phyloP scores from a whole-genome alignment of 2,113 vertebrate genomes.

The Pungitius pungitius region DNA sequence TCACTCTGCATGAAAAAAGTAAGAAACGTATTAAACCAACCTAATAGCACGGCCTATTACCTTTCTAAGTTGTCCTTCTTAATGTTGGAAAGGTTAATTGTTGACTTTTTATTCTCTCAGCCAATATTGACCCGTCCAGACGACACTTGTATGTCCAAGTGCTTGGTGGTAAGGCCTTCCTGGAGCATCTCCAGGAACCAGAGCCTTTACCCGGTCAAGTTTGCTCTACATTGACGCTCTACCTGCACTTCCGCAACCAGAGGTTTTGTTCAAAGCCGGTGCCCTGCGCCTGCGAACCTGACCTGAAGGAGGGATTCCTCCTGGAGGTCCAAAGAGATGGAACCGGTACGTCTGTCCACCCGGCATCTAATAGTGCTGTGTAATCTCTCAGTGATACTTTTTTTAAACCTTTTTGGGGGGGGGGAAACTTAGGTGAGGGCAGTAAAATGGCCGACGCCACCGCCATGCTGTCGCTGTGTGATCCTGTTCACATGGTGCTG shows the following conservation, averaged over 20 bases:
- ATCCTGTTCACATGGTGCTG: conserved; percentile 93
- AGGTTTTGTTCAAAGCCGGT: conserved; percentile 95
- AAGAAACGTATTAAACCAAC: conserved; percentile 53
- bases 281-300: conserved; percentile 95
- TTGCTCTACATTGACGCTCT: conserved; percentile 92
- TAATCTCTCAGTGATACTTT: background rate
- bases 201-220: conserved; percentile 92
- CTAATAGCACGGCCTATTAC: background rate
- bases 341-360: conserved; percentile 76
- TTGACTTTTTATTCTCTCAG: conserved; percentile 76
- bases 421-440: conserved; percentile 87
- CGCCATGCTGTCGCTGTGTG: conserved; percentile 92
- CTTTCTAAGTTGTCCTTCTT: background rate
- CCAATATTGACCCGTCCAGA: conserved; percentile 89
- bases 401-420: background rate
- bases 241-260: conserved; percentile 94
- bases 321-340: conserved; percentile 91
- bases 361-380: background rate
- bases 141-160: conserved; percentile 96
- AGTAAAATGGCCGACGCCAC: conserved; percentile 92
- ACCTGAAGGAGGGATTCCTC: conserved; percentile 93
- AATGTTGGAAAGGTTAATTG: background rate
- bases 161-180: conserved; percentile 95
- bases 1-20: conserved; percentile 86
- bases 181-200: conserved; percentile 95